Evolutionary conservation across 1,140 invertebrate species (phyloP), one percentile per base, ranked within the genome.

Genomic region (Formica selysi): DNA sequence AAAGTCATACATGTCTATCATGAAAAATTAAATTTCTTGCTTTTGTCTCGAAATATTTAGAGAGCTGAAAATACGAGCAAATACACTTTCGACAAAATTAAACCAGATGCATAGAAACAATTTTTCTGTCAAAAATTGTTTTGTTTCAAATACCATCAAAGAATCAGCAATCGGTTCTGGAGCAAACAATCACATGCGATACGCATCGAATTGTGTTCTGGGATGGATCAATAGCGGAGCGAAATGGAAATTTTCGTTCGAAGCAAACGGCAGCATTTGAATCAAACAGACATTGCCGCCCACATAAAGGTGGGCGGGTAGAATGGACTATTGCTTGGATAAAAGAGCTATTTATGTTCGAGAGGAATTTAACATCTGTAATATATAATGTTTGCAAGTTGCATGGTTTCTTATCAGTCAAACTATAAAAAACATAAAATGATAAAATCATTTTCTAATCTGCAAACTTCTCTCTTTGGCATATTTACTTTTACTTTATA

Each of bases 181-280:
- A 61, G 10, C 54, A 73, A 83, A 83, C 26, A 44, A 44, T 8
- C 19, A 10, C 26, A 19, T 70, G 54, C 79, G 11, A 44, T 73
- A 71, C 51, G 54, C 51, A 70, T 57, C 19, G 22, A 59, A 71
- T 70, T n/a, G 19, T 59, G 1, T 36, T 51, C 7, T 32, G 22
- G 19, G 22, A 29, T 26, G 16, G 48, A 59, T 80, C 48, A 54
- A 81, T 73, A 59, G 68, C 13, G 26, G 22, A 73, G 38, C 32
- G 79, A 83, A 48, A 83, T 74, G 57, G 68, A 83, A 83, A 74
- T 83, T 73, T 61, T 73, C 41, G 54, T 71, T 41, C 19, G 3
- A 5, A 59, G 36, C 38, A 36, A 68, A 74, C 36, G 19, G 38
- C 2, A 26, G 10, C 29, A 38, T 73, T 83, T 73, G 79, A 83